Percentiles rank a stretch among this genome's conserved stretches.
Evolutionary conservation across 2,888 invertebrate genomes (phyloP).

Genomic region (Chymomyza amoena): DNA sequence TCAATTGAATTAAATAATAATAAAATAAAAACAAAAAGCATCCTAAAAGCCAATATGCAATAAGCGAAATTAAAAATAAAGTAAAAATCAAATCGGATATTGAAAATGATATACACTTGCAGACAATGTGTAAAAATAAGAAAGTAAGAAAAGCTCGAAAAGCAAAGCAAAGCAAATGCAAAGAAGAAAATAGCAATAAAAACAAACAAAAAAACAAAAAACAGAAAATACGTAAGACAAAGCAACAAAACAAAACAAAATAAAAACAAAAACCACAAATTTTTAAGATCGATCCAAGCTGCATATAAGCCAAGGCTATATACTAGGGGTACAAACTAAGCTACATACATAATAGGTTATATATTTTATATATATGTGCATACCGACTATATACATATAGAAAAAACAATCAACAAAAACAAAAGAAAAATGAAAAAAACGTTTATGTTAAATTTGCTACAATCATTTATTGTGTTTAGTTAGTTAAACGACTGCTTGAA

Average conservation of each 20-base stretch:
- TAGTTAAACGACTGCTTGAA: no score
- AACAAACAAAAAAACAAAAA: constrained; percentile 3
- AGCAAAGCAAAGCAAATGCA: constrained; percentile 8
- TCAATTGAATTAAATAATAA: constrained; percentile 8
- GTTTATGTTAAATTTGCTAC: no score
- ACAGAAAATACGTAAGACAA: constrained; percentile 5
- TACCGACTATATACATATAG: no score
- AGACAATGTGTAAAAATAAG: constrained; percentile 79
- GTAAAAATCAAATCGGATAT: neutral
- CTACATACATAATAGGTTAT: neutral
- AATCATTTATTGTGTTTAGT: no score
- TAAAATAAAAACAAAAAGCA: constrained; percentile 29
- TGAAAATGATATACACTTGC: constrained; percentile 78
- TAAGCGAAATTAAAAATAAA: neutral
- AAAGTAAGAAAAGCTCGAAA: constrained; percentile 43
- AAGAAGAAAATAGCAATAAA: constrained; percentile 10
- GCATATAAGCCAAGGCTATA: neutral
- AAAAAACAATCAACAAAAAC: no score
- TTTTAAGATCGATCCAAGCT: no score
- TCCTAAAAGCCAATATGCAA: constrained; percentile 2
- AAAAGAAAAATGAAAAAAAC: no score
- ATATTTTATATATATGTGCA: no score
- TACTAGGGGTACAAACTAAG: neutral
- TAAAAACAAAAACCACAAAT: neutral
- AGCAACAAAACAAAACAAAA: neutral